These are phyloP conservation scores for Salminus brasiliensis DNA, from an alignment of 2,113 vertebrate genomes.

Conservation along the genomic window DNA sequence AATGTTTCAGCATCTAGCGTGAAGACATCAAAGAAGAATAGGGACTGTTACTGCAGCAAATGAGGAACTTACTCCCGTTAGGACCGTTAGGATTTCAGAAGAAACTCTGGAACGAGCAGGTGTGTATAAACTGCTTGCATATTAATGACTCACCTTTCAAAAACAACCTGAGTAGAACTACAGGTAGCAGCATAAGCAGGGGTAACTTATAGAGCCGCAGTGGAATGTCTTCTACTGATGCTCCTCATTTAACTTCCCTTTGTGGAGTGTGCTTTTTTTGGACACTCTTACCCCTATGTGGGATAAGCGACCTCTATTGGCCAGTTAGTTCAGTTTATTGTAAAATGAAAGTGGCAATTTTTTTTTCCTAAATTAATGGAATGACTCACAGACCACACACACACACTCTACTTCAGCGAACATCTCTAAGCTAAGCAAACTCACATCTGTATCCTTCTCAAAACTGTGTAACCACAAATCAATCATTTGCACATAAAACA, in stretches of 20 bases:
- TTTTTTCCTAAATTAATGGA: background rate
- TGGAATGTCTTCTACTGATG: no score
- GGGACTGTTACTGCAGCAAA: no score
- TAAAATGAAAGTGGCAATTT: background rate
- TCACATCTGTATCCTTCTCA: slow-evolving; percentile 11
- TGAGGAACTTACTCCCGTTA: no score
- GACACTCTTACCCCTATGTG: background rate
- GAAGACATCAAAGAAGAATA: no score
- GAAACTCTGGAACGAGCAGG: no score
- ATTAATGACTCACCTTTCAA: no score
- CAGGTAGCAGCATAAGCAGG: no score
- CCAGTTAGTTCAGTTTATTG: background rate
- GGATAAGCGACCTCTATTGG: slow-evolving; percentile 38
- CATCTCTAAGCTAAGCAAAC: slow-evolving; percentile 18
- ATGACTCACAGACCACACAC: slow-evolving; percentile 9
- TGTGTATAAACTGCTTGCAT: no score
- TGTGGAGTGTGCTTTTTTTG: background rate
- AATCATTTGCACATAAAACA: slow-evolving; percentile 1
- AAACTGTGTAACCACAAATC: background rate
- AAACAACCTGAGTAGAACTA: no score
- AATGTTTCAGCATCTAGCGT: no score
- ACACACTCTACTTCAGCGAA: background rate
- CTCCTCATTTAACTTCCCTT: background rate
- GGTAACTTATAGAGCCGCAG: no score
- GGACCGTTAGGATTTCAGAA: no score